These are phyloP conservation scores for Misgurnus anguillicaudatus DNA, from an alignment of 2,113 vertebrate species.

Conservation along the genomic window DNA sequence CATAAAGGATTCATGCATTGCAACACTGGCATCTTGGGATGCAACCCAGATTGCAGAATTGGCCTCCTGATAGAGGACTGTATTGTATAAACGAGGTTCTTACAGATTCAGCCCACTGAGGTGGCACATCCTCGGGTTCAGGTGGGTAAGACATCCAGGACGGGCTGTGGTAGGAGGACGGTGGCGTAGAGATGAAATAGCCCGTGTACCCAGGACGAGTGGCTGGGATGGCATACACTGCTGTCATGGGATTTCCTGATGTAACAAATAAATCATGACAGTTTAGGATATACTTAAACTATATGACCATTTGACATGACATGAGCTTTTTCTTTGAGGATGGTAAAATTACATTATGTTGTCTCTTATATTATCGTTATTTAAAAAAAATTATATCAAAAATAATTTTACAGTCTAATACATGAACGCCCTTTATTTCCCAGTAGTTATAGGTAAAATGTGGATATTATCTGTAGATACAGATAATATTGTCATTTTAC, in stretches of 20 bases:
- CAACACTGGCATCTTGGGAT: not conserved
- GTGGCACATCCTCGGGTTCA: conserved; percentile 85
- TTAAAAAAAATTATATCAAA: no score
- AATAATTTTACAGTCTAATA: no score
- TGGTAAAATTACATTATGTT: no score
- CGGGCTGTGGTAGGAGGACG: conserved; percentile 89
- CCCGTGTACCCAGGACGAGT: conserved; percentile 87
- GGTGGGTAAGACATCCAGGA: conserved; percentile 96
- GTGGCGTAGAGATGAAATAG: conserved; percentile 90
- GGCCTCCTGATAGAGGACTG: not conserved
- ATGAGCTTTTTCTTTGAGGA: no score
- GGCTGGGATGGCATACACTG: conserved; percentile 95
- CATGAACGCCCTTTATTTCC: no score
- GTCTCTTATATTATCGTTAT: no score
- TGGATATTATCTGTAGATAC: no score
- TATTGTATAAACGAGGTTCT: conserved; percentile 57
- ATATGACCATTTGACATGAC: not conserved
- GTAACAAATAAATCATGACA: not conserved
- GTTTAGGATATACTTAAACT: not conserved
- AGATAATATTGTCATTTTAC: no score
- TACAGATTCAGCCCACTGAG: conserved; percentile 97
- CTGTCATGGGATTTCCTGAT: conserved; percentile 93
- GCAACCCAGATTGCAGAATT: conserved; percentile 19
- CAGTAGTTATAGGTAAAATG: no score
- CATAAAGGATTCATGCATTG: conserved; percentile 1